phyloP scores from a whole-genome alignment of 2,797 vertebrate genomes.

The Phoxinus dragarum region DNA sequence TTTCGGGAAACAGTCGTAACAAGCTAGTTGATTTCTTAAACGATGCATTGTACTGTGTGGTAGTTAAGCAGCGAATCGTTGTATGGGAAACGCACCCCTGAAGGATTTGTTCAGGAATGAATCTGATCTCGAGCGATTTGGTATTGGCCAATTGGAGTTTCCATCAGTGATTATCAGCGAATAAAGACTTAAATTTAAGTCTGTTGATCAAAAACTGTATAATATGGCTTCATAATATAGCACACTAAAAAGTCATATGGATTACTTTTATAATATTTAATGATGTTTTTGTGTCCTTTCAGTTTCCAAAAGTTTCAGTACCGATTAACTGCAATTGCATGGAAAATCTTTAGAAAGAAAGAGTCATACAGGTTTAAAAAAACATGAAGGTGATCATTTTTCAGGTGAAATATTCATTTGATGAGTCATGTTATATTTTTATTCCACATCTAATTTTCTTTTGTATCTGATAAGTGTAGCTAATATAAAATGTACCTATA shows the following conservation, averaged over 20 bases:
- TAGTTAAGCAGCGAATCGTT: no score
- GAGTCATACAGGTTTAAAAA: not conserved
- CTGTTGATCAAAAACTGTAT: not conserved
- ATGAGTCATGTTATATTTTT: conserved; percentile 2
- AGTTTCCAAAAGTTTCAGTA: not conserved
- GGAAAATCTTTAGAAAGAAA: not conserved
- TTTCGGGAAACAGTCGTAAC: no score
- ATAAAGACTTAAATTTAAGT: not conserved
- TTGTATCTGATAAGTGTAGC: not conserved
- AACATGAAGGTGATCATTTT: not conserved
- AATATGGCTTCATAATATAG: not conserved
- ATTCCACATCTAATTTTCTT: not conserved
- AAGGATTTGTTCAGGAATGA: not conserved
- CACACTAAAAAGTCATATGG: not conserved
- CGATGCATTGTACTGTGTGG: no score
- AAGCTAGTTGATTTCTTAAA: no score
- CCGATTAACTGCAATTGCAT: not conserved
- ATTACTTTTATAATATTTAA: not conserved
- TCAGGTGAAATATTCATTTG: not conserved
- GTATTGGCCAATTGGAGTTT: not conserved
- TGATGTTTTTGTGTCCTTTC: not conserved
- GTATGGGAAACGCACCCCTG: no score
- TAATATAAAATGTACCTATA: not conserved
- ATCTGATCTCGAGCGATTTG: not conserved
- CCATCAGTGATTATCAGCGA: not conserved